Conservation (phyloP, 2,113 vertebrate species). For the Ciconia maguari region DNA sequence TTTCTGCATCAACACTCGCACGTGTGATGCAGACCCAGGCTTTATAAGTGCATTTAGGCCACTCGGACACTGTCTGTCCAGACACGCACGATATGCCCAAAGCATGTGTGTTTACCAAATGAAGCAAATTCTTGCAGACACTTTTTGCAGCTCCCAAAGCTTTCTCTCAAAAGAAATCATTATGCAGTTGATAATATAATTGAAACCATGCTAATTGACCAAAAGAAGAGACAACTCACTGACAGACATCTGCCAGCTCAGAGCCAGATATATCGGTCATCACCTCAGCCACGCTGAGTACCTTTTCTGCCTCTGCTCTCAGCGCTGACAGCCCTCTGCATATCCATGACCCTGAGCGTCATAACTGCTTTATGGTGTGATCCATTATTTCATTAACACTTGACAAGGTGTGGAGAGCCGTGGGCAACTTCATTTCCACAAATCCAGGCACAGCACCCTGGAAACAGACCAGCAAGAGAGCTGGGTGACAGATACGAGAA, state of each 20-base stretch:
- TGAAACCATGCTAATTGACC: background rate
- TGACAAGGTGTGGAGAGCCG: background rate
- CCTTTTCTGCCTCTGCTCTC: background rate
- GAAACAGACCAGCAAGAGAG: background rate
- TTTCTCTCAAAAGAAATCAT: background rate
- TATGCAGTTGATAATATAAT: background rate
- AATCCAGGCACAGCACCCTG: background rate
- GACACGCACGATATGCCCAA: background rate
- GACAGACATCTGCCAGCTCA: background rate
- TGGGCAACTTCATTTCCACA: background rate
- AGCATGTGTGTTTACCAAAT: background rate
- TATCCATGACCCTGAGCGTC: fast-evolving
- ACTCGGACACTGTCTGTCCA: background rate
- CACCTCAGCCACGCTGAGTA: fast-evolving
- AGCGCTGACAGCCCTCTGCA: background rate
- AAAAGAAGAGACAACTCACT: background rate
- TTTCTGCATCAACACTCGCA: background rate
- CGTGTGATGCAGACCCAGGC: fast-evolving
- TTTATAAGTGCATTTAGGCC: fast-evolving
- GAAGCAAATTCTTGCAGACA: background rate
- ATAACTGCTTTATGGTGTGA: background rate
- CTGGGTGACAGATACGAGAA: background rate
- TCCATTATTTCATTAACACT: background rate
- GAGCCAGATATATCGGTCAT: background rate
- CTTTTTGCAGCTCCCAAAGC: background rate